phyloP scores from a whole-genome alignment of 2,888 invertebrate species.

The Drepana falcataria region DNA sequence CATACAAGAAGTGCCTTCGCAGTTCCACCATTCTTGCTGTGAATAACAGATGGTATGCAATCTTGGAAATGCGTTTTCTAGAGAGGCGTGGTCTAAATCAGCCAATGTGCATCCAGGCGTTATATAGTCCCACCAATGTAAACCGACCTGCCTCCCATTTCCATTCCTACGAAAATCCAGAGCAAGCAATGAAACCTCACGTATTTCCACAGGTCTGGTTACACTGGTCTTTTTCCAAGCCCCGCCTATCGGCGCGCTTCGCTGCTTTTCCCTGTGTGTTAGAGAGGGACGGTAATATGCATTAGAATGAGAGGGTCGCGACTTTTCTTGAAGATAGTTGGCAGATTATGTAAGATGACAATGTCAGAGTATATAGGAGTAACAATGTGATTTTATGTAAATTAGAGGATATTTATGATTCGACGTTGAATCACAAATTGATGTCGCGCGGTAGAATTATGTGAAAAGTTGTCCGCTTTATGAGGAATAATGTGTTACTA shows the following conservation, averaged over 20 bases:
- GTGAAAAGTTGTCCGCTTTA: slow-evolving; percentile 45
- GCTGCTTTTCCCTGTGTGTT: slow-evolving; percentile 48
- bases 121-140: slow-evolving; percentile 61
- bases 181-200: slow-evolving; percentile 32
- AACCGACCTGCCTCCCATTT: slow-evolving; percentile 34
- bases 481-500: slow-evolving; percentile 2
- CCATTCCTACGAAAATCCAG: slow-evolving; percentile 25
- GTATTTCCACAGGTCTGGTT: slow-evolving; percentile 49
- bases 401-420: slow-evolving; percentile 70
- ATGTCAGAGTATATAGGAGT: slow-evolving; percentile 60
- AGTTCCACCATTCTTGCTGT: slow-evolving; percentile 44
- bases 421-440: slow-evolving; percentile 50
- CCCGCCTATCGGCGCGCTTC: slow-evolving; percentile 71
- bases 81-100: slow-evolving; percentile 71
- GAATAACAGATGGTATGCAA: slow-evolving; percentile 70
- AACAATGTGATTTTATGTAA: slow-evolving; percentile 70
- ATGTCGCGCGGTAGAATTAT: slow-evolving; percentile 53
- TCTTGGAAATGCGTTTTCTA: slow-evolving; percentile 75
- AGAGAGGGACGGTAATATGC: slow-evolving; percentile 46
- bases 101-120: slow-evolving; percentile 78
- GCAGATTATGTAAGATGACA: slow-evolving; percentile 62
- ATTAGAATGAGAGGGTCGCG: slow-evolving; percentile 53
- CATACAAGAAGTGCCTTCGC: slow-evolving; percentile 46
- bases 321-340: slow-evolving; percentile 76
- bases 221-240: slow-evolving; percentile 40